Conservation (phyloP, 2,797 vertebrate genomes). For the Falco cherrug region DNA sequence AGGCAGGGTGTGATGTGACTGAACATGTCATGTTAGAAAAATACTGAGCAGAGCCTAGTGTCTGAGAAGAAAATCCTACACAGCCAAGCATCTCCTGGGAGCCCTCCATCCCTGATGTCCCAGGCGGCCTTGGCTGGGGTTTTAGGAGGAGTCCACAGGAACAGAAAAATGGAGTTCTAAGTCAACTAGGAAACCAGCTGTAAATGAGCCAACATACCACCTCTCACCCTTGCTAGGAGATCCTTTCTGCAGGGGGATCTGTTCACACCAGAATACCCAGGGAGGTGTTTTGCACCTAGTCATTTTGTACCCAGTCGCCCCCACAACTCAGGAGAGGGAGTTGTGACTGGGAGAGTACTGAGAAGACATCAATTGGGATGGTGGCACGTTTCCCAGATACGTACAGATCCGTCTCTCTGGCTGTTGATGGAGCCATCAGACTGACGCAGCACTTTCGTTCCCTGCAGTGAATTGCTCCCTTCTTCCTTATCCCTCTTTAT, state of each 20-base stretch:
- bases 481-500: not conserved
- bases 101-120: not conserved
- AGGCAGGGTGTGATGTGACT: not conserved
- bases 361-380: accelerated
- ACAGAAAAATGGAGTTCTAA: not conserved
- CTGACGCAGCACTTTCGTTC: not conserved
- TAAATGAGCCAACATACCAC: not conserved
- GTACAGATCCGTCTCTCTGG: not conserved
- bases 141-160: not conserved
- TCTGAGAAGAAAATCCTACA: not conserved
- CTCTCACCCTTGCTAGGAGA: not conserved
- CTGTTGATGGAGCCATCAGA: not conserved
- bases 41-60: not conserved
- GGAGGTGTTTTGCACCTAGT: accelerated
- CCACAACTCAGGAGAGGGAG: not conserved
- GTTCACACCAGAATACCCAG: not conserved
- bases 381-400: not conserved
- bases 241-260: not conserved
- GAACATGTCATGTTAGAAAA: not conserved
- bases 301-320: not conserved
- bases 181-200: not conserved
- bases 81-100: not conserved
- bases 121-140: not conserved
- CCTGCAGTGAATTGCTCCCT: not conserved
- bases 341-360: not conserved